Conservation (phyloP, 2,797 vertebrate genomes). For the Phoebastria nigripes region DNA sequence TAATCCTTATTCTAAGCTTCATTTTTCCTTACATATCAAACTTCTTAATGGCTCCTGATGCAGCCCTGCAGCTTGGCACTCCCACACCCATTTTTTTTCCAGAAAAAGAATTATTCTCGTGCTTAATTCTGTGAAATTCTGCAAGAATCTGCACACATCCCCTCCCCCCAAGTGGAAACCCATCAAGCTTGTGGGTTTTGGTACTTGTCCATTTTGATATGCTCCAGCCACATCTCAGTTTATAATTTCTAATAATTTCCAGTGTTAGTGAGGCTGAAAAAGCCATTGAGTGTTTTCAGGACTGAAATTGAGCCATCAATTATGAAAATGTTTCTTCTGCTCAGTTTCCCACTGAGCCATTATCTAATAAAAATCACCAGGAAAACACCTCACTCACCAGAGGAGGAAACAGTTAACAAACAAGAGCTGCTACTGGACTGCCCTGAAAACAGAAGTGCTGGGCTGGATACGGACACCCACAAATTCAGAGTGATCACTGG, state of each 20-base stretch:
- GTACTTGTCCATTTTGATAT: constrained; percentile 43
- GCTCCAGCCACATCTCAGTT: constrained; percentile 53
- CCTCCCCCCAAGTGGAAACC: neutral
- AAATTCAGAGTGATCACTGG: constrained; percentile 8
- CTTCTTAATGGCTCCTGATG: neutral
- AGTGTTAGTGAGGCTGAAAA: constrained; percentile 67
- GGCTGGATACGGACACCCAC: neutral
- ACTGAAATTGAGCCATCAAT: constrained; percentile 68
- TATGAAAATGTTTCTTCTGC: constrained; percentile 69
- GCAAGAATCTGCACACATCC: neutral
- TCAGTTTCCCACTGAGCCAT: constrained; percentile 51
- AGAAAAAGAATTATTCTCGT: neutral
- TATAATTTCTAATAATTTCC: constrained; percentile 69
- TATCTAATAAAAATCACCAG: constrained; percentile 52
- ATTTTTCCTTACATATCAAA: neutral
- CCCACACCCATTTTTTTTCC: fast-evolving
- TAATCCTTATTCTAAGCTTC: neutral
- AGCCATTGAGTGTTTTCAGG: constrained; percentile 65
- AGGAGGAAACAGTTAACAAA: constrained; percentile 53
- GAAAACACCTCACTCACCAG: constrained; percentile 18
- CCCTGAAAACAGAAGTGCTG: neutral
- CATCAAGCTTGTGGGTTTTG: neutral
- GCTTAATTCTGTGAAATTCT: neutral
- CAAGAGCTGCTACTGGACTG: neutral
- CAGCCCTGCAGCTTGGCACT: neutral